These are phyloP conservation scores for Diaperis boleti DNA, from an alignment of 2,888 invertebrate genomes.

Conservation along the genomic window DNA sequence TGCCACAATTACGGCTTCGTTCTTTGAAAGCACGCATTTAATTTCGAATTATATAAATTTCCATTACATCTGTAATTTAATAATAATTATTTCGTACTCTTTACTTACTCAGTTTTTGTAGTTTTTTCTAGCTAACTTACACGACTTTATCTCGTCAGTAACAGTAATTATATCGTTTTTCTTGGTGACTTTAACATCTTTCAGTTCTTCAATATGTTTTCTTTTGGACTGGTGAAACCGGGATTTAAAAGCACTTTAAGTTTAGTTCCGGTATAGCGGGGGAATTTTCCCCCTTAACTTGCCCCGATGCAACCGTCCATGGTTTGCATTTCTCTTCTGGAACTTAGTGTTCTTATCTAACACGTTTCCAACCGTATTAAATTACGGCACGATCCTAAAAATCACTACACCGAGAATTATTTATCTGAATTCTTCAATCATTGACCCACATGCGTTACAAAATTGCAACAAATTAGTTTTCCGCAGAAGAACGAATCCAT, in stretches of 20 bases:
- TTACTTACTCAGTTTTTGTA: not conserved
- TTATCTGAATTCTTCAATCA: constrained; percentile 14
- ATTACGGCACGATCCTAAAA: not conserved
- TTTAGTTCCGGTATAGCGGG: too few species aligned
- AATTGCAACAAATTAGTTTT: constrained; percentile 24
- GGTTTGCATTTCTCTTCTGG: not conserved
- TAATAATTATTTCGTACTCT: not conserved
- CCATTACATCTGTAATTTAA: not conserved
- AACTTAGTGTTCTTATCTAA: not conserved
- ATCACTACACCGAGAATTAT: constrained; percentile 13
- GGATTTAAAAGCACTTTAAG: too few species aligned
- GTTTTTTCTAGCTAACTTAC: not conserved
- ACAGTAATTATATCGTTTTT: not conserved
- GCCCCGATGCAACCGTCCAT: too few species aligned
- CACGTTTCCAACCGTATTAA: not conserved
- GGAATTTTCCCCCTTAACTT: too few species aligned
- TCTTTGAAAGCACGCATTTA: not conserved
- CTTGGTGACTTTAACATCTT: not conserved
- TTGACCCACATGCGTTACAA: constrained; percentile 25
- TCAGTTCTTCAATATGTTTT: too few species aligned
- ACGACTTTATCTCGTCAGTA: too few species aligned
- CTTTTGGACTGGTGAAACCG: too few species aligned
- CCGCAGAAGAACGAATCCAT: constrained; percentile 7
- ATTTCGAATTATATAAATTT: not conserved
- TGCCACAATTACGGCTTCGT: not conserved